Conservation (phyloP, 2,797 vertebrate species). For the Catostomus latipinnis region DNA sequence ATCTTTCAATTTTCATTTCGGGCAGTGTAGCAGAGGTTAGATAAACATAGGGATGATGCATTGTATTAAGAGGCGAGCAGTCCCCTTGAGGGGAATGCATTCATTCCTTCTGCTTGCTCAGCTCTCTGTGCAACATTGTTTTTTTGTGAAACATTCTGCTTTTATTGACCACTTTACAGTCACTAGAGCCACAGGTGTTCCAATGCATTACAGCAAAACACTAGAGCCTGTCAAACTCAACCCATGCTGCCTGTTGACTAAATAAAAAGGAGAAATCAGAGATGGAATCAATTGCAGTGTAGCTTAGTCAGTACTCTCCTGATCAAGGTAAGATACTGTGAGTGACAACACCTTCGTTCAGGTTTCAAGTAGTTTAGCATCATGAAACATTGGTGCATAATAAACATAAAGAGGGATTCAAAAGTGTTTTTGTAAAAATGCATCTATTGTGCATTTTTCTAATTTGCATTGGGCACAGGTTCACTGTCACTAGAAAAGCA, state of each 20-base stretch:
- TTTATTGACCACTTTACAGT: constrained; percentile 40
- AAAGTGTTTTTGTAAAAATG: no score
- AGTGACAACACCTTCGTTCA: not conserved
- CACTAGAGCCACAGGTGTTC: constrained; percentile 25
- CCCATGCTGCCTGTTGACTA: not conserved
- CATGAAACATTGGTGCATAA: not conserved
- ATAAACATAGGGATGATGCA: constrained; percentile 29
- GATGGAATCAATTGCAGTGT: not conserved
- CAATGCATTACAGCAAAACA: constrained; percentile 13
- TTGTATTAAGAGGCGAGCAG: constrained; percentile 28
- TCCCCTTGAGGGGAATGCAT: constrained; percentile 14
- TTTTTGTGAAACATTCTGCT: constrained; percentile 33
- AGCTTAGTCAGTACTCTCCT: not conserved
- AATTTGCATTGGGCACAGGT: no score
- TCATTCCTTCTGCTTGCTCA: constrained; percentile 34
- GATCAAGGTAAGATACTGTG: not conserved
- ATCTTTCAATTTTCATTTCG: constrained; percentile 25
- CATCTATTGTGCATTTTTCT: no score
- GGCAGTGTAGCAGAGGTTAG: constrained; percentile 25
- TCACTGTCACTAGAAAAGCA: no score
- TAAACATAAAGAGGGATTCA: not conserved
- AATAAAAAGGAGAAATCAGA: not conserved
- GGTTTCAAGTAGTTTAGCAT: not conserved
- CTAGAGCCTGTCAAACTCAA: constrained; percentile 1
- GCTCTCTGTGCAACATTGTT: constrained; percentile 7